Conservation (phyloP, 1,140 invertebrate genomes). For the Paramacrobiotus metropolitanus region DNA sequence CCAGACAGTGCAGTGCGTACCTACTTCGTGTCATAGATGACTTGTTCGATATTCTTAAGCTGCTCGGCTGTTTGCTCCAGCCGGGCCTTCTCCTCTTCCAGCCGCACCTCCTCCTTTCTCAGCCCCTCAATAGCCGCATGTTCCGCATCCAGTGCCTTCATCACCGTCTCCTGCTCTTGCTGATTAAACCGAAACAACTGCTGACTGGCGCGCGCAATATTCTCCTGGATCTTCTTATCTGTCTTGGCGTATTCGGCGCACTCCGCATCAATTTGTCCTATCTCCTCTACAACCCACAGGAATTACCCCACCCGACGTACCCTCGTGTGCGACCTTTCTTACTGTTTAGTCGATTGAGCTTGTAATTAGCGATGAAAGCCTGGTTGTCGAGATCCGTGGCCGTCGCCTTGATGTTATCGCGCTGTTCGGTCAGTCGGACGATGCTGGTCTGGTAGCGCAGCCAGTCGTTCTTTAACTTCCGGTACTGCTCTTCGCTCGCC, state of each 20-base stretch:
- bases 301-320: too few species aligned
- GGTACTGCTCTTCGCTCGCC: neutral
- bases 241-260: neutral
- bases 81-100: neutral
- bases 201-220: neutral
- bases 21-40: neutral
- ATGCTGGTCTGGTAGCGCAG: neutral
- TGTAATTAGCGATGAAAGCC: constrained; percentile 1
- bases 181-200: neutral
- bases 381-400: constrained; percentile 1
- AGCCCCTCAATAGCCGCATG: neutral
- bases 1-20: neutral
- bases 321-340: too few species aligned
- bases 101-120: neutral
- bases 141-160: neutral
- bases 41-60: neutral
- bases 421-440: neutral
- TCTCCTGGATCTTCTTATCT: neutral
- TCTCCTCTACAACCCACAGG: constrained; percentile 4
- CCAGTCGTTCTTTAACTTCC: neutral
- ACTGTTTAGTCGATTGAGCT: neutral
- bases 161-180: neutral
- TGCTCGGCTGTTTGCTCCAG: neutral
- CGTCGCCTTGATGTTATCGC: neutral
- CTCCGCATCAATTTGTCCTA: neutral